Evolutionary conservation across 2,888 invertebrate species (phyloP), one percentile per base, ranked within the genome.

Genomic region (Galerucella nymphaeae): DNA sequence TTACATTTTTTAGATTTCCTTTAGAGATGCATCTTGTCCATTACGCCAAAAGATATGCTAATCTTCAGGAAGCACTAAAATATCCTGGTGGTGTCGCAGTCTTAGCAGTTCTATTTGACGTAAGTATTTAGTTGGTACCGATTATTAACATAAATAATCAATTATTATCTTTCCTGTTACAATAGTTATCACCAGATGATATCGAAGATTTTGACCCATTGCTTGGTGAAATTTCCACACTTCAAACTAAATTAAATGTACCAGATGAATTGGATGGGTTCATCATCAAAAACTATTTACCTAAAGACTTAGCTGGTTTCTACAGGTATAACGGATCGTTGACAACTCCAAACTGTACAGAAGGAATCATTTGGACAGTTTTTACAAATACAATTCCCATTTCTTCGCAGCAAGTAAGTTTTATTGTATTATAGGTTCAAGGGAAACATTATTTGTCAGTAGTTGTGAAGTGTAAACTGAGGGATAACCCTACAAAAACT

Each of bases 281-380:
- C 42, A 76, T 83, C 3, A 85, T 87, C 0, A 80, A 88, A 20
- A 86, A 88, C 14, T 87, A 93, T 66, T 80, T 94, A 53, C 91
- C 91, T 6, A 85, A 87, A 23, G 87, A 90, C 78, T 85, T 86
- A 20, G 86, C 84, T 2, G 85, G 84, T 10, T 85, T 80, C 73
- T 85, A 77, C 84, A 88, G 91, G 38, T 94, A 94, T 82, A 86
- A 89, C 1, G 94, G 94, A 0, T 94, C 94, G 0, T 86, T 94
- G 76, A 94, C 94, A 2, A 93, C 94, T 0, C 94, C 94, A 11
- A 87, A 87, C 59, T 94, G 94, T 82, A 90, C 90, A 66, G 94
- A 94, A 83, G 89, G 89, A 0, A 93, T 94, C n/a, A 89, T 89
- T 5, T 94, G 94, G 93, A 92, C 93, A 38, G 89, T 94, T 2